Conservation (phyloP, 2,888 invertebrate genomes). For the Drosophila neotestacea region DNA sequence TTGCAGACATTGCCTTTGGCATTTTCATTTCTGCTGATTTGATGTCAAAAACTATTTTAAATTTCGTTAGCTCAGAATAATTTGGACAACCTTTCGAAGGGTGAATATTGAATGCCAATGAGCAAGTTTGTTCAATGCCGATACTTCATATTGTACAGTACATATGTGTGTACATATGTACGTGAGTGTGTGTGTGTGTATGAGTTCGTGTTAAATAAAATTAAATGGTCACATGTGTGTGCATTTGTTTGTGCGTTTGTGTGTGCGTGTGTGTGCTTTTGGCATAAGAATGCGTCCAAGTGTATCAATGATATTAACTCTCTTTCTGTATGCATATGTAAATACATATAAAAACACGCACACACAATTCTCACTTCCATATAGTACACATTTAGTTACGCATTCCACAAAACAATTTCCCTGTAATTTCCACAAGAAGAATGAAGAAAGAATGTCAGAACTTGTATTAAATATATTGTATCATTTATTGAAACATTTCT, state of each 20-base stretch:
- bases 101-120: conserved; percentile 25
- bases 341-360: conserved; percentile 34
- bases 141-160: conserved; percentile 3
- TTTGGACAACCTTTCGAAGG: conserved; percentile 9
- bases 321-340: conserved; percentile 30
- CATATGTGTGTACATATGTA: background rate
- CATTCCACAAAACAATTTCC: conserved; percentile 19
- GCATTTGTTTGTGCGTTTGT: conserved; percentile 1
- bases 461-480: too few species aligned
- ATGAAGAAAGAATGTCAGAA: too few species aligned
- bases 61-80: conserved; percentile 3
- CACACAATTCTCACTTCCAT: conserved; percentile 12
- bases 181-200: background rate
- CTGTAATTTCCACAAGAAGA: background rate
- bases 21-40: background rate
- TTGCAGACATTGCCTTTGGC: background rate
- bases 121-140: conserved; percentile 16
- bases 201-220: conserved; percentile 36
- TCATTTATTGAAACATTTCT: too few species aligned
- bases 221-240: conserved; percentile 17
- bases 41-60: conserved; percentile 3
- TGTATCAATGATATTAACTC: conserved; percentile 65
- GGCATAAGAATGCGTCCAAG: conserved; percentile 63
- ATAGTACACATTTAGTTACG: conserved; percentile 1
- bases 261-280: conserved; percentile 10